Base-by-base conservation (phyloP, 2,113 vertebrate genomes). In the Microtus ochrogaster region DNA sequence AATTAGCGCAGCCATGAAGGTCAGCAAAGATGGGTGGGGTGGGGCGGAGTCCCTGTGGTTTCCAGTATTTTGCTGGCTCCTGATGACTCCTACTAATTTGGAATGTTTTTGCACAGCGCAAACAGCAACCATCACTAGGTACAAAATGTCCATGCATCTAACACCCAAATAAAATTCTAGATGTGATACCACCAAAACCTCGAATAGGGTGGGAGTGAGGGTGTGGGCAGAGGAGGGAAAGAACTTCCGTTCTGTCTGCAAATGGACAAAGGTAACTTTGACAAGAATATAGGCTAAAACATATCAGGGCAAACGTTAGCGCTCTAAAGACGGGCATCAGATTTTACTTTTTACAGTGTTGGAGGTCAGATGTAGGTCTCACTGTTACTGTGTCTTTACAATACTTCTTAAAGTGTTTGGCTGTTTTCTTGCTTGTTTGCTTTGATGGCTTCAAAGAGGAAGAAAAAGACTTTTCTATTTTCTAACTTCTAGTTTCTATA, bases 1-100 rank as follows among this genome's bases (percentile, higher is more conserved):
- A 95, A 96, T 86, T 90, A 94, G 16, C 14, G 58, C 7, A 72
- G 41, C 49, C 11, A 26, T 96, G 70, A 94, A 93, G 87, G 63
- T 96, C 28, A 88, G 7, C 21, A 76, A 28, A 44, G 11, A 13
- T 91, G 68, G 13, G 28, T 9, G 28, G 44, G 16, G 22, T 76
- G 17, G 33, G 44, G 16, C 8, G 79, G 26, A 78, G 39, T 94
- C 83, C 84, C 73, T 7, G 2, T 76, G 89, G 0, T 91, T 94
- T 89, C 83, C 88, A 73, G 36, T 92, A 65, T 94, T 95, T 94
- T 77, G 4, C 24, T 52, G 24, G 44, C 70, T 93, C 72, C 24
- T 78, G 79, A 63, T 52, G 88, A 82, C 70, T 72, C 61, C 24
- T 79, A 0, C 70, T 94, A 81, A 63, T 78, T 44, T 41, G 7